phyloP scores from a whole-genome alignment of 1,140 invertebrate genomes.

The Fragariocoptes setiger region DNA sequence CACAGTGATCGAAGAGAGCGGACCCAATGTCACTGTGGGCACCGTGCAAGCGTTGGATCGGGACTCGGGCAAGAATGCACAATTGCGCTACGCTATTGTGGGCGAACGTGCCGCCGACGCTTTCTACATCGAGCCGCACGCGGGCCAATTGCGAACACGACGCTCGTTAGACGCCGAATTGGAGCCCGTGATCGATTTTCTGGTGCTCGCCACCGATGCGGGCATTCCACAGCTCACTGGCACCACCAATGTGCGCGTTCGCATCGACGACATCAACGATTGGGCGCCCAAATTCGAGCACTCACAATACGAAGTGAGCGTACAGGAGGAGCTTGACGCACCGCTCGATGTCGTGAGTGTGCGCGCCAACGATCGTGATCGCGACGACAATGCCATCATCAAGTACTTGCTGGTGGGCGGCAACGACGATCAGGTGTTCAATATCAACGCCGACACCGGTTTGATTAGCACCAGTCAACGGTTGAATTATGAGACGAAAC shows the following conservation, averaged over 20 bases:
- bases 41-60: slow-evolving; percentile 36
- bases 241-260: slow-evolving; percentile 26
- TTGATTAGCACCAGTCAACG: slow-evolving; percentile 13
- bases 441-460: slow-evolving; percentile 16
- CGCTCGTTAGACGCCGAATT: slow-evolving; percentile 13
- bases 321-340: slow-evolving; percentile 14
- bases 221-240: slow-evolving; percentile 14
- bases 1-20: slow-evolving; percentile 15
- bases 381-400: slow-evolving; percentile 16
- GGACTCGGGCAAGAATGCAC: slow-evolving; percentile 67
- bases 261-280: slow-evolving; percentile 26
- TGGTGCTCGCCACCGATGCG: slow-evolving; percentile 19
- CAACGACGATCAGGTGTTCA: slow-evolving; percentile 17
- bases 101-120: slow-evolving; percentile 14
- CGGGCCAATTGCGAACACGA: slow-evolving; percentile 17
- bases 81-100: slow-evolving; percentile 58
- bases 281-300: slow-evolving; percentile 13
- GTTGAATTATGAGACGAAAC: slow-evolving; percentile 12
- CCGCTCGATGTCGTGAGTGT: slow-evolving; percentile 13
- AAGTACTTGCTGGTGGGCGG: slow-evolving; percentile 18
- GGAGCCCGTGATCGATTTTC: slow-evolving; percentile 17
- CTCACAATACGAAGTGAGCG: slow-evolving; percentile 11
- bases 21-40: slow-evolving; percentile 12
- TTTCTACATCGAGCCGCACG: slow-evolving; percentile 17
- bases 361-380: slow-evolving; percentile 17